phyloP scores from a whole-genome alignment of 2,113 vertebrate genomes.

The Solea solea region DNA sequence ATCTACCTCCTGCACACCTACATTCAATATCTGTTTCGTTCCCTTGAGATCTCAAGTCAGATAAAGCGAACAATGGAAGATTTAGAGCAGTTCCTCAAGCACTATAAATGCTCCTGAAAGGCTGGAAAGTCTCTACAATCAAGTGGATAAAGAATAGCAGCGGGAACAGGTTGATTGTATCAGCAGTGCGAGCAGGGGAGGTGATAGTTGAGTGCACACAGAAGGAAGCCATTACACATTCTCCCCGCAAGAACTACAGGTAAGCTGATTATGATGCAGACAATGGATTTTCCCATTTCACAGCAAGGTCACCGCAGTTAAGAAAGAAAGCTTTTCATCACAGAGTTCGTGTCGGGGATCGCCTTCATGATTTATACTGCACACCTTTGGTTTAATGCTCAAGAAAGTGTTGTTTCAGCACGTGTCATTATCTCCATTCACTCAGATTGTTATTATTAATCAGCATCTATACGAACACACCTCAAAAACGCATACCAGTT shows the following conservation, averaged over 20 bases:
- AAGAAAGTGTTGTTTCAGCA: background rate
- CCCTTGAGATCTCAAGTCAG: conserved; percentile 9
- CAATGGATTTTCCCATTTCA: conserved; percentile 9
- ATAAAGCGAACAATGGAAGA: conserved; percentile 22
- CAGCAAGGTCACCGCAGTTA: background rate
- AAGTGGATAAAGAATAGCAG: conserved; percentile 2
- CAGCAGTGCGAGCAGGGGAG: background rate
- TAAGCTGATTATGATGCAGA: conserved; percentile 28
- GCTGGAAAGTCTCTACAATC: background rate
- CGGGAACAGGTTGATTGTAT: conserved; percentile 24
- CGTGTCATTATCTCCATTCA: background rate
- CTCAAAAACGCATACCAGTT: background rate
- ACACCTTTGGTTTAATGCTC: background rate
- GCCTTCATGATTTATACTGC: background rate
- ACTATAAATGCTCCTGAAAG: conserved; percentile 7
- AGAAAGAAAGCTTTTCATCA: background rate
- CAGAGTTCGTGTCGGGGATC: background rate
- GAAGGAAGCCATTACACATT: conserved; percentile 2
- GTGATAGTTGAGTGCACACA: background rate
- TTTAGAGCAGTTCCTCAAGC: conserved; percentile 6
- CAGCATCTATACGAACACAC: background rate
- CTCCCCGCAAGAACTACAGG: conserved; percentile 3
- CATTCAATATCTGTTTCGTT: conserved; percentile 12
- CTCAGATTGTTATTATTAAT: background rate
- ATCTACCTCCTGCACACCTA: conserved; percentile 7